Evolutionary conservation across 2,113 vertebrate genomes (phyloP), one percentile per base, ranked within the genome.

Genomic region (Leptobrachium ailaonicum): DNA sequence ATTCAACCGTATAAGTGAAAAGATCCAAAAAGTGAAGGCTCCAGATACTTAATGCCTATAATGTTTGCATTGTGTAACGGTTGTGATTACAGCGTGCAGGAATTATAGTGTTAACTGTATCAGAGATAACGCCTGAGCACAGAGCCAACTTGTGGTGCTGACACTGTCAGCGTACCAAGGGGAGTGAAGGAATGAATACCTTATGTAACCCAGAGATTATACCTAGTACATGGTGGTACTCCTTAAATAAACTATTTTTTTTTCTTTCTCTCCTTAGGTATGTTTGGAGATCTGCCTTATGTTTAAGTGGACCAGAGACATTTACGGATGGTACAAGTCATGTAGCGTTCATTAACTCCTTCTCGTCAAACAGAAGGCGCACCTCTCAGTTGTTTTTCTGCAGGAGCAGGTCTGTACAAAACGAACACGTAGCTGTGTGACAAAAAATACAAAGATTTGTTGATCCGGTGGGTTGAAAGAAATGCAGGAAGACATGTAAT

Each of bases 191-290:
- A 88, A 82, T 84, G 84, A 88, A 82, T 84, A 88, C 86, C 85
- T 84, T 87, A 83, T 89, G 75, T 85, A 89, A 87, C 83, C 83
- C 86, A 82, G 86, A 82, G 83, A 82, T 86, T 87, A 87, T 86
- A 89, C 88, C 87, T 89, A 89, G 89, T 87, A 91, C 88, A 0
- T 82, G 77, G 82, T 90, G 90, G 90, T 89, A 90, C 88, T 85
- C 71, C 76, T 85, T 82, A 89, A 89, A 91, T 87, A 89, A 90
- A 89, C 84, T 85, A 83, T 69, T 76, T 76, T 76, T 74, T 67
- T 56, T 44, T 60, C 62, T 45, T 11, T 69, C 8, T 85, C 82
- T 77, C 2, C 85, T 84, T 88, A 90, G 86, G 86, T 87, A 89
- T 89, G 87, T 89, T 88, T 88, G 87, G 86, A 87, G 84, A 77